phyloP scores from a whole-genome alignment of 2,888 invertebrate genomes.

The Megastigmus dorsalis region DNA sequence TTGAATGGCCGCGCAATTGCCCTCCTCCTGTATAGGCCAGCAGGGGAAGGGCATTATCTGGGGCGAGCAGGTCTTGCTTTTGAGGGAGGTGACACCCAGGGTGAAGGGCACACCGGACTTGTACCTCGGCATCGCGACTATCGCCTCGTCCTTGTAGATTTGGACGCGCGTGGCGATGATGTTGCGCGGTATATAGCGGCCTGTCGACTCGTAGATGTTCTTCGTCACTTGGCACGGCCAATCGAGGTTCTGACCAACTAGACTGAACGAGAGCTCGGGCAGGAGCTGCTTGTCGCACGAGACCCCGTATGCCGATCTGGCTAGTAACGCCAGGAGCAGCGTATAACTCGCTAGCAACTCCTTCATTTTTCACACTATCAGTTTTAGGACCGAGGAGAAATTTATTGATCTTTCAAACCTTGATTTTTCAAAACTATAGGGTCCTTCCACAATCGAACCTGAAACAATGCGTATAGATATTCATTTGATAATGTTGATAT shows the following conservation, averaged over 20 bases:
- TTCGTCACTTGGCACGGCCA: constrained; percentile 77
- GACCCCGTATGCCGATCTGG: background rate
- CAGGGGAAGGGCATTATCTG: constrained; percentile 80
- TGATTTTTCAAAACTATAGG: too few relatives aligned
- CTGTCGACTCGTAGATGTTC: constrained; percentile 77
- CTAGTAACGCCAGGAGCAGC: constrained; percentile 12
- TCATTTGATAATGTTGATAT: too few relatives aligned
- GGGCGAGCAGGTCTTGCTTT: constrained; percentile 74
- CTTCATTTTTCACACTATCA: constrained; percentile 20
- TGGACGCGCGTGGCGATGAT: constrained; percentile 79
- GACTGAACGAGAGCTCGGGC: constrained; percentile 63
- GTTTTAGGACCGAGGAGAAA: too few relatives aligned
- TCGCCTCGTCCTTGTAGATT: constrained; percentile 77
- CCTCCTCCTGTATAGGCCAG: constrained; percentile 83
- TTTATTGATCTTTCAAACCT: too few relatives aligned
- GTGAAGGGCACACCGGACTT: constrained; percentile 82
- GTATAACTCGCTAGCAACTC: background rate
- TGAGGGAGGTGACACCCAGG: constrained; percentile 76
- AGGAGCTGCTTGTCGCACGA: constrained; percentile 62
- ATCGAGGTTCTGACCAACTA: constrained; percentile 64
- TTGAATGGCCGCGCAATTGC: constrained; percentile 80
- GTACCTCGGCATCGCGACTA: constrained; percentile 78
- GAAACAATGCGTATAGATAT: too few relatives aligned
- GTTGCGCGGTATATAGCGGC: constrained; percentile 78
- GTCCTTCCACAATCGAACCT: too few relatives aligned